phyloP scores from a whole-genome alignment of 2,888 invertebrate species.

The Cerceris rybyensis region DNA sequence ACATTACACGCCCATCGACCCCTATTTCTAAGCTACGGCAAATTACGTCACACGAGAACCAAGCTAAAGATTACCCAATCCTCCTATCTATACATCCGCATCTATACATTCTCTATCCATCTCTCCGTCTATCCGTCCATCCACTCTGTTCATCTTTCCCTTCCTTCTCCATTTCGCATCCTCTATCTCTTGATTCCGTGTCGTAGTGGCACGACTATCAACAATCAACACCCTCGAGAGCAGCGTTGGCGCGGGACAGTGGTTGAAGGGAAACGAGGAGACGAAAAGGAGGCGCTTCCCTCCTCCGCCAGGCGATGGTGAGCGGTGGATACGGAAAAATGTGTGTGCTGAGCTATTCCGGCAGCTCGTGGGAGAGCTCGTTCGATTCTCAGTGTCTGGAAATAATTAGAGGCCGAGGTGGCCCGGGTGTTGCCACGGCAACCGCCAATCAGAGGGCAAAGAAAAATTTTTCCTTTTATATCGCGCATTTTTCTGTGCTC shows the following conservation, averaged over 20 bases:
- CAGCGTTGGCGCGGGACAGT: slow-evolving; percentile 15
- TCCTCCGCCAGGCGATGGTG: slow-evolving; percentile 24
- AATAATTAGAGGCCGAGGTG: slow-evolving; percentile 81
- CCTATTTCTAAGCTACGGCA: too few species aligned
- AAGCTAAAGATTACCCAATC: background rate
- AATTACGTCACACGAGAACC: too few species aligned
- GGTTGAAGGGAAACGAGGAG: slow-evolving; percentile 19
- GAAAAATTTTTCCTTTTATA: slow-evolving; percentile 80
- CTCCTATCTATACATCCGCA: background rate
- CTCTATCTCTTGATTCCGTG: slow-evolving; percentile 32
- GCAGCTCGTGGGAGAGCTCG: slow-evolving; percentile 77
- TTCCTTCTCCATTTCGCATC: slow-evolving; percentile 17
- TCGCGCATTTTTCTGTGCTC: slow-evolving; percentile 72
- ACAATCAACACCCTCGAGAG: slow-evolving; percentile 62
- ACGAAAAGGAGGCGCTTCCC: slow-evolving; percentile 16
- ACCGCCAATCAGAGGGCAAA: slow-evolving; percentile 82
- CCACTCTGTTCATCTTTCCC: slow-evolving; percentile 15
- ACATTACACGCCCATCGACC: too few species aligned
- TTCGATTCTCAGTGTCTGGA: slow-evolving; percentile 82
- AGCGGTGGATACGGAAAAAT: slow-evolving; percentile 66
- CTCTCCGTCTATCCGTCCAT: slow-evolving; percentile 38
- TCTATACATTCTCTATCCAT: slow-evolving; percentile 25
- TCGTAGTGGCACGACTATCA: slow-evolving; percentile 55
- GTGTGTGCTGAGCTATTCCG: slow-evolving; percentile 75
- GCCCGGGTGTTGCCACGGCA: slow-evolving; percentile 81